Evolutionary conservation across 2,113 vertebrate species (phyloP), one percentile per base, ranked within the genome.

Genomic region (Siphamia tubifer): DNA sequence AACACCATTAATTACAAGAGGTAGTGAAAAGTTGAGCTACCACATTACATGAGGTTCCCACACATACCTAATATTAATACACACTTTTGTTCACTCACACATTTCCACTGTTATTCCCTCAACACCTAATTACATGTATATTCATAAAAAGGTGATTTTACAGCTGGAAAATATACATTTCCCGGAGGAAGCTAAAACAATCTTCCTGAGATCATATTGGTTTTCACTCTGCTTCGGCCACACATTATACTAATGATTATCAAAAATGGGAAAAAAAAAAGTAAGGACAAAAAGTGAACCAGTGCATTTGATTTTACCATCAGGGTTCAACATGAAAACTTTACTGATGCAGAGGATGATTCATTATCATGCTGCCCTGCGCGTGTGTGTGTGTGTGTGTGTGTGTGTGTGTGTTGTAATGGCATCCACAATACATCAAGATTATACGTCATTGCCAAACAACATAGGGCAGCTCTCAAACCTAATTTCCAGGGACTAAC

Each of bases 401-500:
- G 36, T 31, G 49, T 47, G 44, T 36, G 9, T 47, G 3, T 49
- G 20, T 15, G 15, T 58, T 69, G 49, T 70, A 61, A 82, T 73
- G 64, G 74, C 52, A 70, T 17, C 58, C 54, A 74, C 38, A 42
- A 45, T 74, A 40, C 34, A 70, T 66, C 48, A 58, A 68, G 39
- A 57, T 42, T 45, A 52, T 74, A 75, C 39, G 58, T 82, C 79
- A 84, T 40, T 21, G 36, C 27, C 9, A 20, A 81, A 55, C 7
- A 5, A 71, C 15, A 3, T 23, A 66, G 45, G 39, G 48, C 35
- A 45, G 36, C 61, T 77, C 68, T 74, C 53, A 85, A 82, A 85
- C 38, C 71, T 72, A 72, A 83, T 83, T 83, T 72, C 9, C 64
- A 45, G 20, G 32, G 19, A n/a, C 31, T 51, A 39, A 58, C 55